Percentiles rank a stretch among this genome's conserved stretches.
Conservation (phyloP, 2,113 vertebrate genomes). For the Oreochromis spilurus region DNA sequence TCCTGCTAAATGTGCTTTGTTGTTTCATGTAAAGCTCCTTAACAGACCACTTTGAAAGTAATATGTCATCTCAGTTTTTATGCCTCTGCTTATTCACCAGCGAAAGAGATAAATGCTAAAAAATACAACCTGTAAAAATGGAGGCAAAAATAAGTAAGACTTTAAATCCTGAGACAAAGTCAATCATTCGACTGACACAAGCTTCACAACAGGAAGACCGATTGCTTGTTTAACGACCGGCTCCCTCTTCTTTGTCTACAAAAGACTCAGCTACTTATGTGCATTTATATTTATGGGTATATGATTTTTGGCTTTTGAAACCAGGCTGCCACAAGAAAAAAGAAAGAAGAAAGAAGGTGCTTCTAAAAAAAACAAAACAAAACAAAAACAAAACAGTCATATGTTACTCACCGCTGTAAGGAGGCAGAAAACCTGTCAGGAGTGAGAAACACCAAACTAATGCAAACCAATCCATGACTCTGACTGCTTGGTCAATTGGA, state of each 20-base stretch:
- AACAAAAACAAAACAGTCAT: background rate
- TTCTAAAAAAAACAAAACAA: background rate
- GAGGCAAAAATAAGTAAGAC: background rate
- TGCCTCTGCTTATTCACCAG: background rate
- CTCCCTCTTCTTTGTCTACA: background rate
- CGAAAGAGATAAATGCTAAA: background rate
- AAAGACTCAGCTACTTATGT: background rate
- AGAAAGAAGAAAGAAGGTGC: background rate
- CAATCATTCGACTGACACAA: background rate
- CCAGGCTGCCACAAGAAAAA: background rate
- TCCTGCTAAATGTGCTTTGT: background rate
- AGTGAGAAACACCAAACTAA: background rate
- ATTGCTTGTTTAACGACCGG: background rate
- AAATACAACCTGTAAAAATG: background rate
- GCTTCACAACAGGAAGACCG: background rate
- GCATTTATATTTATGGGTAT: background rate
- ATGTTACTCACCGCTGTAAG: background rate
- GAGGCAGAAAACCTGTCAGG: background rate
- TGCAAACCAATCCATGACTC: background rate
- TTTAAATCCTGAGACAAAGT: background rate
- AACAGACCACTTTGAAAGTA: background rate
- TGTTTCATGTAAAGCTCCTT: background rate
- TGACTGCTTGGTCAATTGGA: background rate
- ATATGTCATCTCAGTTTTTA: background rate
- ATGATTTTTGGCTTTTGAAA: background rate